Evolutionary conservation across 2,797 vertebrate species (phyloP).

Genomic region (Sarcophilus harrisii): DNA sequence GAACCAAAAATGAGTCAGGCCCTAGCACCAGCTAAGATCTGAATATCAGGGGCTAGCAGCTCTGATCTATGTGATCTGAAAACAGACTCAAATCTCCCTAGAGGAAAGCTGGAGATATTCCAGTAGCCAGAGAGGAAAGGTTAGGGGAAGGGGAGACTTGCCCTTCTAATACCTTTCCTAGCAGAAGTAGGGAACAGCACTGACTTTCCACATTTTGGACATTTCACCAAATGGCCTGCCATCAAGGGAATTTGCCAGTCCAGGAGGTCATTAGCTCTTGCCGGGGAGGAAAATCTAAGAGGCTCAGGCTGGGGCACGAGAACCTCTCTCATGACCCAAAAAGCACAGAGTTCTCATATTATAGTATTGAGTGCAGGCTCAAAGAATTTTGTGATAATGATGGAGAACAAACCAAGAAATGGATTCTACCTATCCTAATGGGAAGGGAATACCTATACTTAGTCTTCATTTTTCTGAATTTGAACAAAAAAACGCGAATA

Average conservation of each 20-base stretch:
- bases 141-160: not conserved
- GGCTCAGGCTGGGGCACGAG: not conserved
- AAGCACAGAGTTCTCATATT: not conserved
- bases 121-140: not conserved
- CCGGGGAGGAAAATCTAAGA: slow-evolving; percentile 4
- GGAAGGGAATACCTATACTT: not conserved
- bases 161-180: not conserved
- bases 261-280: not conserved
- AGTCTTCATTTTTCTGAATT: not conserved
- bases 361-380: not conserved
- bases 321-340: not conserved
- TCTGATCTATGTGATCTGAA: not conserved
- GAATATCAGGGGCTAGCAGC: not conserved
- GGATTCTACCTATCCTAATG: not conserved
- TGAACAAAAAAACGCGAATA: not conserved
- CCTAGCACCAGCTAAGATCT: not conserved
- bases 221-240: not conserved
- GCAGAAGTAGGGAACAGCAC: not conserved
- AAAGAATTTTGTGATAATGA: not conserved
- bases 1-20: not conserved
- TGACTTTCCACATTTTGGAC: not conserved
- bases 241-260: not conserved
- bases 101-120: not conserved
- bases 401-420: not conserved
- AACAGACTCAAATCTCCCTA: not conserved